Evolutionary conservation across 2,113 vertebrate species (phyloP), one percentile per base, ranked within the genome.

Genomic region (Hypocryptadius cinnamomeus): DNA sequence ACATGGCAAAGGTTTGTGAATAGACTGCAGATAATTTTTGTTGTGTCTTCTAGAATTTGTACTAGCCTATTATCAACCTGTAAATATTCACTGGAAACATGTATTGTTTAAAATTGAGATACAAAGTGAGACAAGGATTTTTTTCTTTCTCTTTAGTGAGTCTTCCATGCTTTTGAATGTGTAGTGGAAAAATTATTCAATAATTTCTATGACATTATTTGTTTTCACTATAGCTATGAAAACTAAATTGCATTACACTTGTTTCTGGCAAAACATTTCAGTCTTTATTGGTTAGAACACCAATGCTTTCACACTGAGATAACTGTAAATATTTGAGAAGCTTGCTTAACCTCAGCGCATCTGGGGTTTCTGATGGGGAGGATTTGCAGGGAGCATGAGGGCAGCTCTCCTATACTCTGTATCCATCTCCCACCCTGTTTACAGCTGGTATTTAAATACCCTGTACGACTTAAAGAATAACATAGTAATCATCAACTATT

Each of bases 21-120:
- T 94, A 94, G 92, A 76, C 91, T 94, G 84, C 89, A 91, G 87
- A 96, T 94, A 93, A 96, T 95, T 96, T 96, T 93, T 91, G 91
- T 72, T 96, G 81, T 89, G 74, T 92, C 92, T 95, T 95, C 94
- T 73, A 96, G 84, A 94, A 91, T 94, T 92, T 87, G 87, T 91
- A 87, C 74, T 47, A 82, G 54, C 66, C 85, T 61, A 85, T 95
- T 94, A 94, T 89, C 76, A 90, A 81, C 57, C 44, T 6, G 30
- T 79, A 95, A 96, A 96, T 92, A 96, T 93, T 92, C 87, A 47
- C 89, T 79, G 13, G 45, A 87, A 89, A 85, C 37, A 31, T 6
- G 27, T 42, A 85, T 92, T 91, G 65, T 91, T 94, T 93, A 96
- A 88, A 96, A 96, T 91, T 96, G 66, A 96, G 92, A 91, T 65